A percentile compares a stretch with the other conserved stretches of the same genome.
Evolutionary conservation across 2,888 invertebrate species (phyloP).

Genomic region (Hirudinaria manillensis): DNA sequence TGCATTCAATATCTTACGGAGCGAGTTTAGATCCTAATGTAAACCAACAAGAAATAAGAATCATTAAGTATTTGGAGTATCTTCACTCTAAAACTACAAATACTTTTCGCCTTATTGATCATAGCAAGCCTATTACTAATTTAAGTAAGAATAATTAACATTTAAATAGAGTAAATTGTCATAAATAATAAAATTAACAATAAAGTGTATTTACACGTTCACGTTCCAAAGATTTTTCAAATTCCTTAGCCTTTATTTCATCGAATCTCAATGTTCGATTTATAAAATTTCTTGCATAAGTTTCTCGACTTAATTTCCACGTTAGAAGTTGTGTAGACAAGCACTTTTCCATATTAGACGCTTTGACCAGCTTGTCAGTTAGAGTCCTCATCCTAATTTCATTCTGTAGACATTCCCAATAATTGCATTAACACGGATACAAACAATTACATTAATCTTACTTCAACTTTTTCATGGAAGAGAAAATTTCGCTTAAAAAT

Average conservation of each 20-base stretch:
- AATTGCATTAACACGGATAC: too few species aligned
- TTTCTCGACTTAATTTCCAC: neutral
- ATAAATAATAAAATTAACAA: neutral
- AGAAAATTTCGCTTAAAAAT: neutral
- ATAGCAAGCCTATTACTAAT: neutral
- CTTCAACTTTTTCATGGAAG: neutral
- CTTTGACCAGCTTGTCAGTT: neutral
- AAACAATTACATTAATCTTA: neutral
- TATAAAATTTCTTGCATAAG: neutral
- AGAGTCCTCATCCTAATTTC: neutral
- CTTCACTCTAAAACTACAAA: too few species aligned
- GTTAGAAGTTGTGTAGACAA: neutral
- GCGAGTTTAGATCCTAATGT: neutral
- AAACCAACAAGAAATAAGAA: neutral
- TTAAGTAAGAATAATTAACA: neutral
- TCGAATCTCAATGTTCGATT: neutral
- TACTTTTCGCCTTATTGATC: too few species aligned
- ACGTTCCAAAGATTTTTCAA: neutral
- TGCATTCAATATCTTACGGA: neutral
- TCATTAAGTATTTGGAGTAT: too few species aligned
- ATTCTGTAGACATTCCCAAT: neutral
- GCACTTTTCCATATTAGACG: neutral
- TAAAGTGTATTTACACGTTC: neutral
- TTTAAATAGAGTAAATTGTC: neutral
- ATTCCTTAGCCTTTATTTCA: neutral